Evolutionary conservation across 2,113 vertebrate genomes (phyloP).

Genomic region (Cyphotilapia sp.): DNA sequence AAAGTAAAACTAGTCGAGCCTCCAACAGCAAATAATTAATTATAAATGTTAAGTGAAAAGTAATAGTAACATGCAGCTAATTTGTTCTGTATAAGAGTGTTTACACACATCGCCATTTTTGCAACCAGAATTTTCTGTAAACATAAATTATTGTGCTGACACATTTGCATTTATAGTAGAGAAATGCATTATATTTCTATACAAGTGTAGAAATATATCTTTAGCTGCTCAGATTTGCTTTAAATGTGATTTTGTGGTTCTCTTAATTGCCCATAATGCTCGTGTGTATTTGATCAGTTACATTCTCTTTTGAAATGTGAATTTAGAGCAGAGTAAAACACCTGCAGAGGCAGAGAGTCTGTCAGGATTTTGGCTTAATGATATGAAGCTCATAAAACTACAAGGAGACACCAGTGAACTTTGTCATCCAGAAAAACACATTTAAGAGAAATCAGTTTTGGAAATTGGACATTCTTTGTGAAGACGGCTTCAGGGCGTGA

Average conservation of each 20-base stretch:
- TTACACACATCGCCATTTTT: fast-evolving
- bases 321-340: background rate
- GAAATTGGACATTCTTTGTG: background rate
- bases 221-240: background rate
- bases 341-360: background rate
- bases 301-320: background rate
- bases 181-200: background rate
- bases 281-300: background rate
- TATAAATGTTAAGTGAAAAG: background rate
- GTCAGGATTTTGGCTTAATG: background rate
- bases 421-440: background rate
- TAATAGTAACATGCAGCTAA: background rate
- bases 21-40: background rate
- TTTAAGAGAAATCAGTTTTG: background rate
- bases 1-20: background rate
- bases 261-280: background rate
- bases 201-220: background rate
- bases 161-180: background rate
- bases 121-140: background rate
- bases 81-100: background rate
- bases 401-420: background rate
- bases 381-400: background rate
- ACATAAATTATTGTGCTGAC: background rate
- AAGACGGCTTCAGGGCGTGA: background rate
- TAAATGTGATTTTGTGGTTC: background rate